A percentile compares a stretch with the other conserved stretches of the same genome.
phyloP scores from a whole-genome alignment of 2,113 vertebrate genomes.

The Arizona elegans region DNA sequence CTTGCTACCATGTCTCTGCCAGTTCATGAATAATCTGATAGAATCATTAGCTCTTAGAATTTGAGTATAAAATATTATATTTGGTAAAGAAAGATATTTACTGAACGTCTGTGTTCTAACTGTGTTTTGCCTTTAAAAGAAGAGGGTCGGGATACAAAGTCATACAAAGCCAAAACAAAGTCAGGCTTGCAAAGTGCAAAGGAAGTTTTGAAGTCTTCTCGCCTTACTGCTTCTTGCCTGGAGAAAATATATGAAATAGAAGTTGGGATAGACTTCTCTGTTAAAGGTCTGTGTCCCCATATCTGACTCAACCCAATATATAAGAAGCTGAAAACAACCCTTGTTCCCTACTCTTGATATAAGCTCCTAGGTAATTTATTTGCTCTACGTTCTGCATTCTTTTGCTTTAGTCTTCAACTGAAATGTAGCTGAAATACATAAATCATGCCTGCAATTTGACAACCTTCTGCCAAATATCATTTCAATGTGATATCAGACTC shows the following conservation, averaged over 20 bases:
- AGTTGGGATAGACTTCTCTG: not conserved
- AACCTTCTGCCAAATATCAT: not conserved
- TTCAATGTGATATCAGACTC: not conserved
- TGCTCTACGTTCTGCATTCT: not conserved
- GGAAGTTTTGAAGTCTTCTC: not conserved
- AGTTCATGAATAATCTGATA: too few relatives aligned
- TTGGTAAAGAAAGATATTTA: not conserved
- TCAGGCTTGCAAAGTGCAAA: not conserved
- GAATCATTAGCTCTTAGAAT: not conserved
- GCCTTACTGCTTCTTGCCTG: not conserved
- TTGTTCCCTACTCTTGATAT: not conserved
- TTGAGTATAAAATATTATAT: not conserved
- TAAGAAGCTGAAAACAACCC: not conserved
- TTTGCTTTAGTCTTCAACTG: not conserved
- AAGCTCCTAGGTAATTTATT: not conserved
- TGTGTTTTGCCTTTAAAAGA: not conserved
- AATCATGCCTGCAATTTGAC: not conserved
- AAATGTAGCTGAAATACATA: not conserved
- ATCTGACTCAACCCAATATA: not conserved
- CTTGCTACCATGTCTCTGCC: too few relatives aligned
- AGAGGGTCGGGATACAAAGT: not conserved
- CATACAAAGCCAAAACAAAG: not conserved
- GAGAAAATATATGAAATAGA: not conserved
- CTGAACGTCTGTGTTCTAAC: not conserved
- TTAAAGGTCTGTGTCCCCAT: not conserved